These are phyloP conservation scores for Brachionichthys hirsutus DNA, from an alignment of 2,113 vertebrate species.

Conservation along the genomic window DNA sequence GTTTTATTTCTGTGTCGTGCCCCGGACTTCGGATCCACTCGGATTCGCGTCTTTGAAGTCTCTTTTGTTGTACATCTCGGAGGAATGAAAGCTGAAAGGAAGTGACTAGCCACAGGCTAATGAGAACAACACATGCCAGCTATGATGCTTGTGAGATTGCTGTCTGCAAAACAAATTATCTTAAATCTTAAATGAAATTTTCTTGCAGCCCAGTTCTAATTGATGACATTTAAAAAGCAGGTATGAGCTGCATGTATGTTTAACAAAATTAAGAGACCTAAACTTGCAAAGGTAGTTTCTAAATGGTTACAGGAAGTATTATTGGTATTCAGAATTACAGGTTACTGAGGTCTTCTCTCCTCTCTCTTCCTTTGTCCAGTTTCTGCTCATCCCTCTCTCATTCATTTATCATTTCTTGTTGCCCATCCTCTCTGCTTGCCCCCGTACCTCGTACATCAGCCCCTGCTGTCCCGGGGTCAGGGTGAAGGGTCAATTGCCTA, in stretches of 20 bases:
- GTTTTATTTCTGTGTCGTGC: slow-evolving; percentile 42
- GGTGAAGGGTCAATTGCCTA: slow-evolving; percentile 60
- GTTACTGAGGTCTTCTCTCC: slow-evolving; percentile 1
- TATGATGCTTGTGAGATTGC: slow-evolving; percentile 33
- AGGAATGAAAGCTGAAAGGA: slow-evolving; percentile 32
- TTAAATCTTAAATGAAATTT: slow-evolving; percentile 59
- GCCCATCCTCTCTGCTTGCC: slow-evolving; percentile 31
- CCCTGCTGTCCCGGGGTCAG: slow-evolving; percentile 33
- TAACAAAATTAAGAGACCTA: too few relatives aligned
- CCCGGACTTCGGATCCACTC: slow-evolving; percentile 19
- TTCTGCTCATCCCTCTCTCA: slow-evolving; percentile 12
- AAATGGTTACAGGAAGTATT: too few relatives aligned
- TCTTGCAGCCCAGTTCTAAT: slow-evolving; percentile 13
- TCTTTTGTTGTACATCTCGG: slow-evolving; percentile 26
- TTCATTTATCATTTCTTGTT: slow-evolving; percentile 54
- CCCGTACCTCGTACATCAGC: slow-evolving; percentile 44
- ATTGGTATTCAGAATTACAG: neutral
- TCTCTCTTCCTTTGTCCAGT: slow-evolving; percentile 8
- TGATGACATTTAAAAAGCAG: slow-evolving; percentile 17
- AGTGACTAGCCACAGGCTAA: too few relatives aligned
- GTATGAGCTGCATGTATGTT: too few relatives aligned
- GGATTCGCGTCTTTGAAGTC: slow-evolving; percentile 44
- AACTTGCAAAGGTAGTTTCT: too few relatives aligned
- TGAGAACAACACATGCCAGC: slow-evolving; percentile 35
- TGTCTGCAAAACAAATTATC: slow-evolving; percentile 47